Evolutionary conservation across 2,797 vertebrate genomes (phyloP).

Genomic region (Phalanger gymnotis): DNA sequence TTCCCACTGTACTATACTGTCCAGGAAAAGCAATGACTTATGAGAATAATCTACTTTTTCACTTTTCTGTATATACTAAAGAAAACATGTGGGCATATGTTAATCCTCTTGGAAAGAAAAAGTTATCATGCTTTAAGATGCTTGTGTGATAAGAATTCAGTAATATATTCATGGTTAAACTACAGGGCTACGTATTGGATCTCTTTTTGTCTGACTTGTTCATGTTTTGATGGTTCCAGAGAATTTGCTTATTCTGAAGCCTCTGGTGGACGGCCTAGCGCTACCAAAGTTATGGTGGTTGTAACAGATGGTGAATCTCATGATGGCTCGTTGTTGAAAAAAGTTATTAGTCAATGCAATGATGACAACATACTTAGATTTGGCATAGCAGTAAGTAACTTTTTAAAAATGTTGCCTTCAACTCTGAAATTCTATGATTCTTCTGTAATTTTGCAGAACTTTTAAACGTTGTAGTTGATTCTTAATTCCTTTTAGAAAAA

Average conservation of each 20-base stretch:
- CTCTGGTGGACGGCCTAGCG: slow-evolving; percentile 86
- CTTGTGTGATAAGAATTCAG: neutral
- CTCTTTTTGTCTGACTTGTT: neutral
- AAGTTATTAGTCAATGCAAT: slow-evolving; percentile 88
- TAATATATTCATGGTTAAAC: neutral
- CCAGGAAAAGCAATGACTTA: neutral
- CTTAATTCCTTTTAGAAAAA: neutral
- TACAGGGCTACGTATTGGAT: neutral
- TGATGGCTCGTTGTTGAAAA: slow-evolving; percentile 77
- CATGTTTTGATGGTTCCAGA: slow-evolving; percentile 79
- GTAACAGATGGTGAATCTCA: slow-evolving; percentile 96
- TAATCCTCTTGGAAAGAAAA: neutral
- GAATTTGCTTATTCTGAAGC: slow-evolving; percentile 82
- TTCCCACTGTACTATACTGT: neutral
- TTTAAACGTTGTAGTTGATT: neutral
- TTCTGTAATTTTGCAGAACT: neutral
- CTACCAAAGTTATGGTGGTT: slow-evolving; percentile 95
- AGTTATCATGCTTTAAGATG: neutral
- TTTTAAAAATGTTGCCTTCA: neutral
- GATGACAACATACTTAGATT: slow-evolving; percentile 91
- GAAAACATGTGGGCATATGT: neutral
- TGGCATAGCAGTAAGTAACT: slow-evolving; percentile 93
- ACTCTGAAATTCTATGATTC: neutral
- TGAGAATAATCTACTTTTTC: neutral
- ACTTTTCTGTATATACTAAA: neutral